Base-by-base conservation (phyloP, 2,888 invertebrate species). In the Erebia palarica region DNA sequence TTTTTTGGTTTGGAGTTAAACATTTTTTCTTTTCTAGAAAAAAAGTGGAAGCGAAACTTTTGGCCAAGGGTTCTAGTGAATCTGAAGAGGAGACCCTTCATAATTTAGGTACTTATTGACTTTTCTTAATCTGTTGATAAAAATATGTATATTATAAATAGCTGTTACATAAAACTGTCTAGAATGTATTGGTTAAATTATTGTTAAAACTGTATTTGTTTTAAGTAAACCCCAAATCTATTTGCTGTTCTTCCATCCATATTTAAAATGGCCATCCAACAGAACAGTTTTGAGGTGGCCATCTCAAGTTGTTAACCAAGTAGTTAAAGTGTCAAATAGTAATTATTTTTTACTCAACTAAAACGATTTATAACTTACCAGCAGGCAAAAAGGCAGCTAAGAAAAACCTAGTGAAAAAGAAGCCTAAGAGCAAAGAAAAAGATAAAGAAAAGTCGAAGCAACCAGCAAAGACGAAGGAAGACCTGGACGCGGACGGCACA, bases 41-140 rank as follows among this genome's bases (percentile, higher is more conserved):
- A 89, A 93, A 93, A 80, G 84, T 95, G 7, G 95, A 95, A 88
- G 94, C 94, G 27, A 94, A 94, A 80, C 82, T 87, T 69, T 87
- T 92, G 79, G 88, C 93, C 73, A 92, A 93, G 75, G 88, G 94
- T 81, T 91, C 94, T 74, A 93, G 90, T 81, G 93, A 94, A 83
- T 92, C 92, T 73, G 93, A 93, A 76, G 92, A 93, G 72, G 93
- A 92, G 79, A 90, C 92, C 69, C 82, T 92, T 58, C 88, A 91
- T 78, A 91, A 88, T 81, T 82, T 93, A 86, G 92, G 92, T 92
- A 86, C 77, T 27, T 42, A 47, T 58, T 66, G 44, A 61, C 14
- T 18, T n/a, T 68, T 21, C 59, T 1, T 16, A 14, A 8, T 36
- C 7, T 36, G 36, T 36, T 36, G 36, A 7, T 36, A 36, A 5